Evolutionary conservation across 2,888 invertebrate genomes (phyloP), one percentile per base, ranked within the genome.

Genomic region (Lypha dubia): DNA sequence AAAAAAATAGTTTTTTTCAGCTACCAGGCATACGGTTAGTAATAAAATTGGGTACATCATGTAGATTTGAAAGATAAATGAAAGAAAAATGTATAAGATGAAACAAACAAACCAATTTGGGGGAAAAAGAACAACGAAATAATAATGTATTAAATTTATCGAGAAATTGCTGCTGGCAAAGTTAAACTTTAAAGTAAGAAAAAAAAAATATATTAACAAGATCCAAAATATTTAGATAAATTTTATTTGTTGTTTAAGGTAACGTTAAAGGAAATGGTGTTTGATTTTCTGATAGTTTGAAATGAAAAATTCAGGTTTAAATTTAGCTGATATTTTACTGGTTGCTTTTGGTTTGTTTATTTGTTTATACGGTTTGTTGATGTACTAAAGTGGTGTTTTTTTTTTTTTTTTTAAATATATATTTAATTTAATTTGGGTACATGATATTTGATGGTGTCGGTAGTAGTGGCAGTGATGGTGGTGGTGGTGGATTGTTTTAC

Each of bases 401-500:
- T n/a, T 28, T 4, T 6, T 51, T 79, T 63, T 41, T 6, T 51
- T 79, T 63, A 35, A 20, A 53, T 79, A 67, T 85, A 49, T 28
- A 51, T 44, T 71, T 82, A n/a, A 28, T 62, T 74, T 20, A 79
- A 79, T 35, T 58, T 71, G 73, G 74, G 20, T 62, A 70, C 28
- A 62, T 77, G 77, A 62, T 77, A 70, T 60, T 62, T 62, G 44
- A 83, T 86, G 58, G 41, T 85, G 68, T 51, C 70, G 73, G 41
- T 79, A 70, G 35, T n/a, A n/a, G n/a, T n/a, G n/a, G n/a, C n/a
- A n/a, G n/a, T n/a, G n/a, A n/a, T n/a, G n/a, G n/a, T n/a, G n/a
- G 41, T 85, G 68, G 58, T 74, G 73, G 41, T 79, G 75, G 35
- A 58, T 83, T 74, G 70, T 70, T 84, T 91, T 94, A 97, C 97